Evolutionary conservation across 35 echinoderm and acorn worm genomes (phyloP).

Genomic region (Lytechinus pictus): DNA sequence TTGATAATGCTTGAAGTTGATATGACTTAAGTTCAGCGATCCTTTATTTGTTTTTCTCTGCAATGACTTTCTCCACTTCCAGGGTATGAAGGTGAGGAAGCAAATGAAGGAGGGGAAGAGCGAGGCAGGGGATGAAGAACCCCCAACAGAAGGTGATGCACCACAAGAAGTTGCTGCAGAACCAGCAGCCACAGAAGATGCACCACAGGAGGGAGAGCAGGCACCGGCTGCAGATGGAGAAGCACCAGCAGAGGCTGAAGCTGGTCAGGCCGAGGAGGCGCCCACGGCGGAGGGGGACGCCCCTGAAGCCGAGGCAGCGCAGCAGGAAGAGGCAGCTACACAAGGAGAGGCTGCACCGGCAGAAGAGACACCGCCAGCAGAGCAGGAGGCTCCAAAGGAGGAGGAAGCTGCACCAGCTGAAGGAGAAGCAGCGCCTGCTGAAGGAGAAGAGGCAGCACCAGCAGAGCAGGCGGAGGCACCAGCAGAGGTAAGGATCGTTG

Average conservation of each 20-base stretch:
- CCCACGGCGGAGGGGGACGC: constrained; percentile 23
- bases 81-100: constrained; percentile 24
- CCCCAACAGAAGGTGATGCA: background rate
- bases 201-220: constrained; percentile 12
- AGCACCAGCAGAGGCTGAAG: constrained; percentile 12
- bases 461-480: background rate
- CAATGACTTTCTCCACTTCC: background rate
- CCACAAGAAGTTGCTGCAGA: background rate
- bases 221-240: background rate
- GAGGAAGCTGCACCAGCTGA: background rate
- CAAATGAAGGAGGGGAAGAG: constrained; percentile 1
- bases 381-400: background rate
- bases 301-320: background rate
- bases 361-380: background rate
- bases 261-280: background rate
- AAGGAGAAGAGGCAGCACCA: background rate
- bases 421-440: background rate
- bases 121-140: background rate
- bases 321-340: constrained; percentile 50
- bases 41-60: background rate
- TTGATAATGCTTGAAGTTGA: too few relatives aligned
- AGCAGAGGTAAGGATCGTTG: background rate
- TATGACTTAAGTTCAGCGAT: background rate
- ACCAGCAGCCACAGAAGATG: background rate
- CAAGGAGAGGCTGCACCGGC: constrained; percentile 37